These are phyloP conservation scores for Pomacea maculata DNA, from an alignment of 1,140 invertebrate genomes.

Conservation along the genomic window DNA sequence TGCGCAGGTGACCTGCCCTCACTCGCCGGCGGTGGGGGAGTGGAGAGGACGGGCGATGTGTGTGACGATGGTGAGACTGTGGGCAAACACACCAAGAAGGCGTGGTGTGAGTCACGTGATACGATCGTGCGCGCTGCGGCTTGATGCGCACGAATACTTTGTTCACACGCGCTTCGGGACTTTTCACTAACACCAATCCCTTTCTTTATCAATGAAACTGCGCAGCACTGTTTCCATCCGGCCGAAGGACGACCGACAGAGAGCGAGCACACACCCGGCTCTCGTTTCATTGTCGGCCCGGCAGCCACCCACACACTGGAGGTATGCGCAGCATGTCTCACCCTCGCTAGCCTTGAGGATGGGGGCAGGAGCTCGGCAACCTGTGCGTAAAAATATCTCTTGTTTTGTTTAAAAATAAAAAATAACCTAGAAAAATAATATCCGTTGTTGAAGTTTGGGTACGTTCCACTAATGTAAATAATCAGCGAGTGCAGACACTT, in stretches of 20 bases:
- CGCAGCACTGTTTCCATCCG: slow-evolving; percentile 4
- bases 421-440: too few species aligned
- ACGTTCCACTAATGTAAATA: too few species aligned
- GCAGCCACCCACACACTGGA: background rate
- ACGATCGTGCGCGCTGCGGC: background rate
- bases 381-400: too few species aligned
- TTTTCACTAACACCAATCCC: background rate
- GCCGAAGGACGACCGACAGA: too few species aligned
- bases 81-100: background rate
- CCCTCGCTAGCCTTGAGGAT: too few species aligned
- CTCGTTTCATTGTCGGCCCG: background rate
- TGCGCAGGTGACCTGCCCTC: background rate
- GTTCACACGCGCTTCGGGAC: background rate
- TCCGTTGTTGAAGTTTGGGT: too few species aligned
- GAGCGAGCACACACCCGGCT: background rate
- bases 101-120: slow-evolving; percentile 7
- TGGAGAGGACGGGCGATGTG: background rate
- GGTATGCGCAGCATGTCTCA: too few species aligned
- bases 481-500: too few species aligned
- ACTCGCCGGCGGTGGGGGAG: background rate
- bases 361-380: too few species aligned
- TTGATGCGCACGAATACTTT: slow-evolving; percentile 7
- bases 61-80: background rate
- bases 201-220: background rate
- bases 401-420: too few species aligned